Evolutionary conservation across 2,797 vertebrate species (phyloP).

Genomic region (Falco peregrinus): DNA sequence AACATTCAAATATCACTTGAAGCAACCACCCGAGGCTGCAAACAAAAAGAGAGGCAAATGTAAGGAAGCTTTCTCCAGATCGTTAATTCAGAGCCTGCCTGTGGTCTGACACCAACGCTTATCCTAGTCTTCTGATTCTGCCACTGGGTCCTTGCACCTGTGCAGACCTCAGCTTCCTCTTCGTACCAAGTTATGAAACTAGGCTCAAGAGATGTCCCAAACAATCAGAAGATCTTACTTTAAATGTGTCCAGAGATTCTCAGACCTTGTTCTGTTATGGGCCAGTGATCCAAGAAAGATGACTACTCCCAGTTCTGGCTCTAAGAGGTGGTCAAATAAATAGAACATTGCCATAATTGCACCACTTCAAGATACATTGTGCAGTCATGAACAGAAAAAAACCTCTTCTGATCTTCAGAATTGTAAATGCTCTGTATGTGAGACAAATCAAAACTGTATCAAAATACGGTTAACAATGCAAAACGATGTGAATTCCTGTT

Average conservation of each 20-base stretch:
- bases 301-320: neutral
- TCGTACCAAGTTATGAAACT: neutral
- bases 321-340: neutral
- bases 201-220: neutral
- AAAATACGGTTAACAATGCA: conserved; percentile 13
- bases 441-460: neutral
- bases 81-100: neutral
- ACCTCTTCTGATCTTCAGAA: neutral
- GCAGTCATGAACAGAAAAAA: neutral
- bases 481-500: conserved; percentile 24
- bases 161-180: neutral
- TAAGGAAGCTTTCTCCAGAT: neutral
- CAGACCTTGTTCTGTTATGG: neutral
- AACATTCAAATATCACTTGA: neutral
- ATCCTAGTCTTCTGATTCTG: neutral
- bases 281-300: neutral
- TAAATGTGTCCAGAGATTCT: neutral
- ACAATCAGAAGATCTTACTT: neutral
- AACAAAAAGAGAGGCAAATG: neutral
- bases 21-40: neutral
- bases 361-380: neutral
- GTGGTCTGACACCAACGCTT: neutral
- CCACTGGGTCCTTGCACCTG: neutral
- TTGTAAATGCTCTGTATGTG: neutral
- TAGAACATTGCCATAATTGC: neutral